Evolutionary conservation across 2,113 vertebrate genomes (phyloP), one percentile per base, ranked within the genome.

Genomic region (Anthoscopus minutus): DNA sequence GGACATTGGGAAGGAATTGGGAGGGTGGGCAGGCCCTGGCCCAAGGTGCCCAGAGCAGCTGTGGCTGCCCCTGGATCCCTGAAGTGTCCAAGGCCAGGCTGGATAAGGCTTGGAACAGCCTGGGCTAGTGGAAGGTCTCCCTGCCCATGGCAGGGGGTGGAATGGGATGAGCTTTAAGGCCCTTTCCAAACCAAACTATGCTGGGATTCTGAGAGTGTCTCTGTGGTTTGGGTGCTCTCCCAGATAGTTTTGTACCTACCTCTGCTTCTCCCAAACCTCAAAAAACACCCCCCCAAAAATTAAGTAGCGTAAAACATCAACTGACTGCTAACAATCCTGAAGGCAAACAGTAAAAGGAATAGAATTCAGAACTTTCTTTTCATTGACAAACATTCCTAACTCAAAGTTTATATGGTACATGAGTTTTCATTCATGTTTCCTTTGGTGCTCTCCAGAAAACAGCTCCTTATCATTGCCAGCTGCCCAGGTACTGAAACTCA

Each of bases 91-190:
- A 40, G 69, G 28, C 18, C 78, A 70, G 80, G 45, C 0, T 85
- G 69, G 28, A 8, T 0, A 0, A 48, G 81, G 31, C 31, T 73
- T 7, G 58, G 44, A 40, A 56, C 38, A 66, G 0, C 54, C 60
- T 82, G 44, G 9, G 14, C 3, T 0, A 2, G 62, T 27, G 38
- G 24, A 2, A 79, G 44, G 11, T 82, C 60, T 50, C 72, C 54
- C 61, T 60, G 54, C 9, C 1, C 20, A 5, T 3, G 10, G 81
- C 56, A 54, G 11, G 10, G 28, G 24, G 2, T 47, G 33, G 19
- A 1, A 45, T 2, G 3, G 0, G 19, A 16, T 53, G 22, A 0
- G 6, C 9, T 69, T 58, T 12, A 30, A 71, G 17, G 30, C 3
- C 13, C 9, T 28, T 62, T 66, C 21, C 79, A 31, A 12, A 11